Evolutionary conservation across 2,888 invertebrate species (phyloP).

Genomic region (Leptopilina myrica): DNA sequence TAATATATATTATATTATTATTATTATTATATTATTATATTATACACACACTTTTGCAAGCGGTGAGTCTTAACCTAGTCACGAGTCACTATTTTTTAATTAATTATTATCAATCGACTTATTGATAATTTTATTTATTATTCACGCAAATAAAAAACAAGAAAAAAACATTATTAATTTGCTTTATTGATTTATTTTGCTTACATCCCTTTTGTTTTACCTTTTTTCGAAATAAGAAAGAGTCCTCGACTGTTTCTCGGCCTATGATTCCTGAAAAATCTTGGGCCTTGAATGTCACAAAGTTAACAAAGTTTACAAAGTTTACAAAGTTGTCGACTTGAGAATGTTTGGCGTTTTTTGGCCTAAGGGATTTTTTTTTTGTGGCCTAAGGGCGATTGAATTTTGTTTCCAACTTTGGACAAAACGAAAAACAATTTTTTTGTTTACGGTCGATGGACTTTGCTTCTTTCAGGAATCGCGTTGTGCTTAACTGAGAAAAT

Average conservation of each 20-base stretch:
- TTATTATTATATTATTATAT: conserved; percentile 57
- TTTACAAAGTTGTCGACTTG: too few relatives aligned
- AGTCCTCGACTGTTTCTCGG: conserved; percentile 59
- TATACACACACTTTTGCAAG: conserved; percentile 70
- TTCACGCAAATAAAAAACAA: conserved; percentile 67
- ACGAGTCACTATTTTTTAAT: conserved; percentile 76
- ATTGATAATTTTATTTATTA: conserved; percentile 76
- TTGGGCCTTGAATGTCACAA: conserved; percentile 14
- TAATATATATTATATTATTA: conserved; percentile 54
- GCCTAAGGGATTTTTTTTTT: conserved; percentile 20
- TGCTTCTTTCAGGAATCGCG: conserved; percentile 3
- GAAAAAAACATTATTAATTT: conserved; percentile 55
- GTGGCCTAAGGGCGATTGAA: conserved; percentile 30
- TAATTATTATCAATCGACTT: conserved; percentile 69
- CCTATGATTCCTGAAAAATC: conserved; percentile 60
- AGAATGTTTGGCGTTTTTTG: conserved; percentile 15
- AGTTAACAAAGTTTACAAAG: background rate
- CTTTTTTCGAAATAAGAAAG: background rate
- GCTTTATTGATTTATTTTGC: conserved; percentile 53
- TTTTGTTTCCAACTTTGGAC: background rate
- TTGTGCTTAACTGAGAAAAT: conserved; percentile 6
- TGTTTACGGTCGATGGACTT: conserved; percentile 5
- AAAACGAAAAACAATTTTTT: background rate
- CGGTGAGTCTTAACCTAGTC: conserved; percentile 77
- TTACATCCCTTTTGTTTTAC: conserved; percentile 44